Conservation (phyloP, 2,888 invertebrate species). For the Drosophila niveifrons region DNA sequence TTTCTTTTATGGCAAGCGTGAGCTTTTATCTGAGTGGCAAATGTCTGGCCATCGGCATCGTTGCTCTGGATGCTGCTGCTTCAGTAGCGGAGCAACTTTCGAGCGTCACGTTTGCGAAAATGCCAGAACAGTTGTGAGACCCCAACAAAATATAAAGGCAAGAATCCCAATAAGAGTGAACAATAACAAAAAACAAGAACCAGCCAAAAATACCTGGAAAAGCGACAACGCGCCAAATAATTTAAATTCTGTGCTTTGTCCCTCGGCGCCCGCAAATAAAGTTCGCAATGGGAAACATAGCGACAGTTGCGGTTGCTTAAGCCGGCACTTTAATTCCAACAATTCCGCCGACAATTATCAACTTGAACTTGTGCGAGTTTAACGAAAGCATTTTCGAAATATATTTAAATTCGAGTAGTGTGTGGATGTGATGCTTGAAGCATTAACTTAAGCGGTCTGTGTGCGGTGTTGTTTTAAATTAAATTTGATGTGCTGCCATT, state of each 20-base stretch:
- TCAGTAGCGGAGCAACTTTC: slow-evolving; percentile 80
- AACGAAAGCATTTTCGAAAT: not conserved
- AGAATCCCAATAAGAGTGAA: not conserved
- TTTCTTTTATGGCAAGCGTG: slow-evolving; percentile 60
- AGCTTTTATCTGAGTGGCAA: slow-evolving; percentile 64
- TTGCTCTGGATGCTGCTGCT: slow-evolving; percentile 33
- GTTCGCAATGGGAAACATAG: slow-evolving; percentile 43
- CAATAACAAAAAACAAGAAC: not conserved
- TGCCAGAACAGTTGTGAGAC: not conserved
- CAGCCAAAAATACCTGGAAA: not conserved
- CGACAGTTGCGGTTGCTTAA: slow-evolving; percentile 3
- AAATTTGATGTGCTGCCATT: not conserved
- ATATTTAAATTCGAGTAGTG: not conserved
- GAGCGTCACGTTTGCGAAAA: slow-evolving; percentile 66
- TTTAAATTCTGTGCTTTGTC: slow-evolving; percentile 35
- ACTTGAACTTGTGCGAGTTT: not conserved
- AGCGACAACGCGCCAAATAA: slow-evolving; percentile 26
- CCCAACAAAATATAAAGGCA: not conserved
- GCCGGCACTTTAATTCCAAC: not conserved
- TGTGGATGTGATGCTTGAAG: not conserved
- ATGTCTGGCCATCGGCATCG: slow-evolving; percentile 42
- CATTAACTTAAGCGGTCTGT: not conserved
- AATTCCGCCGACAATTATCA: not conserved
- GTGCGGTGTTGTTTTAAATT: not conserved
- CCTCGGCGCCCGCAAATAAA: slow-evolving; percentile 9